Evolutionary conservation across 2,888 invertebrate species (phyloP), one percentile per base, ranked within the genome.

Genomic region (Notodonta dromedarius): DNA sequence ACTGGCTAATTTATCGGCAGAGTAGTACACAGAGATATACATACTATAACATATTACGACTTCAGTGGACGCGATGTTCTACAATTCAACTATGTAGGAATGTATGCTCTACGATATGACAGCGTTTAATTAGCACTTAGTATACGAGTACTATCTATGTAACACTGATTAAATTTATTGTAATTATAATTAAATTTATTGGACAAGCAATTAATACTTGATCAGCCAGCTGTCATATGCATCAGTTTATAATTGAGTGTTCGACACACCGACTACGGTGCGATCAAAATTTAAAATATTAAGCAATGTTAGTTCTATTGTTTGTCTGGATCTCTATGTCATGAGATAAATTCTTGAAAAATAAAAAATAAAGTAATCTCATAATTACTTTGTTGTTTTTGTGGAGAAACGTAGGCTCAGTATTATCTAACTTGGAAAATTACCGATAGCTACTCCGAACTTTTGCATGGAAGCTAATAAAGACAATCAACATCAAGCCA

Each of bases 1-100:
- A 85, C 83, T 79, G 83, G 87, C 89, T 92, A 90, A 93, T 92
- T 89, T 87, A 90, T 90, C 87, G 86, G 78, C 67, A 60, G 63
- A 58, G 59, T 60, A 16, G 16, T 51, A 51, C 32, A 58, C 46
- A 53, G 53, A 12, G 24, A 40, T 46, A 39, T 42, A 42, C 9
- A 0, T 35, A 35, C 7, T 7, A 35, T 35, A 35, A 35, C 35
- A 35, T 35, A 4, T 35, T 35, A 4, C 35, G 35, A 7, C 35
- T 35, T 6, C 7, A 5, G 35, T 35, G 5, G 4, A 35, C 35
- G 5, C 35, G 35, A 7, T 35, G 7, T 35, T 35, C 35, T 11
- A 1, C 42, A 11, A 11, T 2, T 4, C 11, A 42, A 8, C 4
- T 2, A 42, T 11, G 4, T 42, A 42, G 9, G 11, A 11, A 11